Base-by-base conservation (phyloP, 2,888 invertebrate genomes). In the Erebia palarica region DNA sequence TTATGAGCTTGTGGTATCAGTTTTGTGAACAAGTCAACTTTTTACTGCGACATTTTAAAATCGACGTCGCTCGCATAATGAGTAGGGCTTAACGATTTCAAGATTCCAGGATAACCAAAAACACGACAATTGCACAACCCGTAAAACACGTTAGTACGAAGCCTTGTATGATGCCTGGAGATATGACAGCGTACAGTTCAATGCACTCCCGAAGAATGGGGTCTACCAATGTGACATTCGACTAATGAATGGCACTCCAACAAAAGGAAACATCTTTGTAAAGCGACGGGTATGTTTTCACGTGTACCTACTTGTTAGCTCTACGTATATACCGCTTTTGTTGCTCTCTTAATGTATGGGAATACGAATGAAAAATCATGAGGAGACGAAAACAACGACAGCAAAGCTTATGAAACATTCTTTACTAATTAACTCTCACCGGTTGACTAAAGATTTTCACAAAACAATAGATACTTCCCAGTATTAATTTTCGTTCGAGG, bases 221-320 rank as follows among this genome's bases (percentile, higher is more conserved):
- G 86, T 80, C 83, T 83, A 82, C 87, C 77, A 75, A 84, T 84
- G 84, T 84, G 82, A 86, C 89, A 89, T 88, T 87, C 89, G 87
- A 85, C 88, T 90, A 91, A 92, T 91, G 92, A 91, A 92, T 91
- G 84, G 87, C 86, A 84, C 84, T 84, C 84, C 83, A 86, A 92
- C 91, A 92, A 92, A 90, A 84, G 86, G 80, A 78, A 79, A 80
- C 84, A 84, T 85, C 86, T 86, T 83, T 82, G 82, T 82, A 77
- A 75, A 74, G 75, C 66, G 67, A 64, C 69, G 68, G 71, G 71
- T 75, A 71, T 70, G 70, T 84, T 83, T 85, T 85, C 86, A 86
- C 81, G 78, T 82, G 79, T 80, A 80, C n/a, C n/a, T n/a, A n/a
- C 81, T 79, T 77, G 82, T 77, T 63, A 55, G 47, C 55, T 65